Conservation (phyloP, 2,113 vertebrate species). For the Eptesicus fuscus region DNA sequence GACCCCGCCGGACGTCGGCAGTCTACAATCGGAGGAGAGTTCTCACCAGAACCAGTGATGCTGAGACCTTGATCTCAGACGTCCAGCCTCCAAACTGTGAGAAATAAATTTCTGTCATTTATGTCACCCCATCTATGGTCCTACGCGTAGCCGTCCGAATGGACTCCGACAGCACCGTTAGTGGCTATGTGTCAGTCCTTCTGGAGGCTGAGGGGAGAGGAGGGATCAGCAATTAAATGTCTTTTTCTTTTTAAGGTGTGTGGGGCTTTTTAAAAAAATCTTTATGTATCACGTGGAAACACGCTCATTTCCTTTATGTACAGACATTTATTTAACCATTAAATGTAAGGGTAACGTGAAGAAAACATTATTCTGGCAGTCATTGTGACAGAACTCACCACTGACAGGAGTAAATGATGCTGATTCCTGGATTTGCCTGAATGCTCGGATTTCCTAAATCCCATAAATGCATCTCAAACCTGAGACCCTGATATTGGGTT, state of each 20-base stretch:
- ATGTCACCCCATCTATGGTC: neutral
- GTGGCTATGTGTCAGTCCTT: neutral
- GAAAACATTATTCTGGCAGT: neutral
- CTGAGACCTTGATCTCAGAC: neutral
- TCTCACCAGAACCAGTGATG: neutral
- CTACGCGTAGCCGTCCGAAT: neutral
- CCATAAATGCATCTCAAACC: neutral
- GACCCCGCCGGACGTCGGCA: neutral
- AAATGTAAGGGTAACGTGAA: neutral
- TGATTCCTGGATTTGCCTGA: neutral
- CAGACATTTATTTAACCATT: neutral
- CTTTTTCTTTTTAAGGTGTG: neutral
- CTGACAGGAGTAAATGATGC: neutral
- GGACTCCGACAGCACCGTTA: neutral
- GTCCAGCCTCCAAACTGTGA: neutral
- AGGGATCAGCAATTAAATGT: neutral
- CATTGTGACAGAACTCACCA: neutral
- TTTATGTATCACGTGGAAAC: neutral
- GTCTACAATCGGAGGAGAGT: neutral
- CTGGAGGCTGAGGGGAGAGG: neutral
- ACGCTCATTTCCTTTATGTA: neutral
- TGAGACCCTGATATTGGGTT: neutral
- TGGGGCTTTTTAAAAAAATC: neutral
- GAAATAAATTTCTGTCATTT: too few species aligned
- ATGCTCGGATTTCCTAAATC: neutral